Evolutionary conservation across 2,113 vertebrate species (phyloP), one percentile per base, ranked within the genome.

Genomic region (Herpetotheres cachinnans): DNA sequence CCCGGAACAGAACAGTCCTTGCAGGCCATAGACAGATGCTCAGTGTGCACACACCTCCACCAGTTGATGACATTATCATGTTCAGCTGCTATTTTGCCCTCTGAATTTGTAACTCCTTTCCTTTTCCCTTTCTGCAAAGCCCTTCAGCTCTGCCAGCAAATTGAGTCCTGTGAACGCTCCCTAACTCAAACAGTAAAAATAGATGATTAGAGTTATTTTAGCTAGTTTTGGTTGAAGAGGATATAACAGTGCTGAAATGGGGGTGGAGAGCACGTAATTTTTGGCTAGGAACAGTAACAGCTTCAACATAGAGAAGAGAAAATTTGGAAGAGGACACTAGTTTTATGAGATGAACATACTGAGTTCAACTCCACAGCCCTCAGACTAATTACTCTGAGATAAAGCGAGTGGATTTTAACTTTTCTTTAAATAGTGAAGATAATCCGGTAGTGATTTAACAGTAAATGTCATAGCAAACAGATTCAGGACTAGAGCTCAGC

Each of bases 181-280:
- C 30, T 66, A 77, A 73, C 49, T 73, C 55, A 73, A 94, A 52
- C 61, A 61, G 81, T 80, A 90, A 90, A 96, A 95, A 82, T 63
- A 95, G 69, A 84, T 79, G 56, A 91, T 96, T 87, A 76, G 83
- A 93, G 77, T 44, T 93, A 62, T 79, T 95, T 93, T 90, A 72
- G 56, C 36, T 94, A 22, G 56, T 61, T 94, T 72, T 59, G 52
- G 52, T 32, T 65, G 81, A 91, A 81, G 52, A 62, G 47, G 21
- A 50, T 93, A 2, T 71, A 95, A 55, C 77, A 82, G 61, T 79
- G 52, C 52, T 82, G 69, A 82, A 94, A 74, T 15, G 65, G 72
- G 65, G 70, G 84, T 82, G 92, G 90, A 93, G 56, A 76, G 19
- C 10, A 79, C 89, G 50, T 71, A 62, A 76, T 76, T 94, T 93